These are phyloP conservation scores for Caprella mutica DNA, from an alignment of 2,888 invertebrate genomes.

Conservation along the genomic window DNA sequence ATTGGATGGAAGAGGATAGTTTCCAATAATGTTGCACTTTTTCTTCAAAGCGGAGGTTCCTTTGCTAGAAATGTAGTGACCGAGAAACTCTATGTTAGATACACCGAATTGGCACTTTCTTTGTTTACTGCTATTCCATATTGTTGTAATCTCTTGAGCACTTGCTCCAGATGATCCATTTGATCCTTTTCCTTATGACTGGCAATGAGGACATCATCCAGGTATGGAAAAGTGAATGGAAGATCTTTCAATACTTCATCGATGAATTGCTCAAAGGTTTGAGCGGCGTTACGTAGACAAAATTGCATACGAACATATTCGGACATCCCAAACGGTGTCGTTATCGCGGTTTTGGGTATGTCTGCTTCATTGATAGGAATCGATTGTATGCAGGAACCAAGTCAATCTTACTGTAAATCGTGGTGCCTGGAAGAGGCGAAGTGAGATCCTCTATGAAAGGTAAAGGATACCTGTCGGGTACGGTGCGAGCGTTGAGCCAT, in stretches of 20 bases:
- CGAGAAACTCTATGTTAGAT: background rate
- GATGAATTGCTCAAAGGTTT: background rate
- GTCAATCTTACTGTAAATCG: background rate
- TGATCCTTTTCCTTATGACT: background rate
- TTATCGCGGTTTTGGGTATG: background rate
- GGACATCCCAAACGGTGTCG: background rate
- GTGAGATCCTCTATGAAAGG: background rate
- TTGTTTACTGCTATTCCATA: too few species aligned
- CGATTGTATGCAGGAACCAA: background rate
- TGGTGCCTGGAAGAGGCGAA: background rate
- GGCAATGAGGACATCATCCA: background rate
- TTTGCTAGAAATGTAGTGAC: background rate
- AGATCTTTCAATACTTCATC: background rate
- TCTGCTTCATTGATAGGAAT: too few species aligned
- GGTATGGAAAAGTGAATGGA: background rate
- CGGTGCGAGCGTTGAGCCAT: too few species aligned
- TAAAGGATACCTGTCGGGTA: background rate
- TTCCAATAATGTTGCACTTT: background rate
- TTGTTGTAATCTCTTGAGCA: too few species aligned
- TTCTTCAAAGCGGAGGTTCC: background rate
- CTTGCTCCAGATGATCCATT: background rate
- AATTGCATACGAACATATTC: background rate
- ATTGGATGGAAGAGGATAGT: background rate
- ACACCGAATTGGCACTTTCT: too few species aligned
- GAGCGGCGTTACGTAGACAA: background rate